Evolutionary conservation across 2,888 invertebrate species (phyloP).

Genomic region (Strigamia maritima): DNA sequence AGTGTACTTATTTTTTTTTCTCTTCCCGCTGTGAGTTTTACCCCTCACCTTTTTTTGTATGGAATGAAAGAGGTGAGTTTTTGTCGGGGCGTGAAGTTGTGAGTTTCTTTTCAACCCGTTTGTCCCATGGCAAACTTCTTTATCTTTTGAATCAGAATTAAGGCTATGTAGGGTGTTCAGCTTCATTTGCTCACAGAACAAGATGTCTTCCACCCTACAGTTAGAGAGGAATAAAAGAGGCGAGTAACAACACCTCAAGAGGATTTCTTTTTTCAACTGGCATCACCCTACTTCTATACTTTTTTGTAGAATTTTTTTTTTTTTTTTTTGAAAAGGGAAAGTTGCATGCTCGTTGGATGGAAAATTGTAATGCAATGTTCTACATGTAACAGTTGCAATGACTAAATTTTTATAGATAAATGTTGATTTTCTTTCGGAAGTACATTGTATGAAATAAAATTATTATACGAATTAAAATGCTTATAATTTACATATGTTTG

Average conservation of each 20-base stretch:
- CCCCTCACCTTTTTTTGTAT: neutral
- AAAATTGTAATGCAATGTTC: neutral
- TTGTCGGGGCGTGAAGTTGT: conserved; percentile 32
- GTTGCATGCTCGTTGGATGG: neutral
- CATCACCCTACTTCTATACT: neutral
- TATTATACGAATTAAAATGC: too few relatives aligned
- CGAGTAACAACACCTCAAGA: conserved; percentile 1
- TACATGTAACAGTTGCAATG: too few relatives aligned
- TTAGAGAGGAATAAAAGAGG: neutral
- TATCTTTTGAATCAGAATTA: conserved; percentile 5
- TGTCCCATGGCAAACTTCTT: conserved; percentile 10
- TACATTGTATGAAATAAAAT: too few relatives aligned
- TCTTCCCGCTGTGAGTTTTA: neutral
- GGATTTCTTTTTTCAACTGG: neutral
- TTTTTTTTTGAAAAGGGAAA: neutral
- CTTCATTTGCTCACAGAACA: conserved; percentile 10
- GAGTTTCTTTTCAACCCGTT: conserved; percentile 28
- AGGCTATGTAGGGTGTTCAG: conserved; percentile 2
- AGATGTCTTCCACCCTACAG: conserved; percentile 2
- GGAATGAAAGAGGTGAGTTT: conserved; percentile 18
- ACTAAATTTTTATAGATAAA: too few relatives aligned
- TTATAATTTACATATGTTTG: neutral
- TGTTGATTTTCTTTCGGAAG: too few relatives aligned
- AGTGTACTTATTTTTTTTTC: neutral
- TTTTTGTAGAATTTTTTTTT: neutral